phyloP scores from a whole-genome alignment of 2,797 vertebrate species.

The Babyrousa celebensis region DNA sequence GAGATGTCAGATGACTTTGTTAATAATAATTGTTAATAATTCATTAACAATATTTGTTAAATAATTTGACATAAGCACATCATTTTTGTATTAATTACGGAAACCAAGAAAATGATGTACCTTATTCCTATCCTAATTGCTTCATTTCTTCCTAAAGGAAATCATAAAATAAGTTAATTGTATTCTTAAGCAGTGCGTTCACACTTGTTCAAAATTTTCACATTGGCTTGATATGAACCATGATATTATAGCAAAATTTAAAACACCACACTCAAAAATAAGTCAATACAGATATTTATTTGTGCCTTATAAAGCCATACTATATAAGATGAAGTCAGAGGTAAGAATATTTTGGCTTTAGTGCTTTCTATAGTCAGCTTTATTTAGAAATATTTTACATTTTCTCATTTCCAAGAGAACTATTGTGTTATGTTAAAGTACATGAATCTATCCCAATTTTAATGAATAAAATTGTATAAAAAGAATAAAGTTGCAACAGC shows the following conservation, averaged over 20 bases:
- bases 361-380: not conserved
- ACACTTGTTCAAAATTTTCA: slow-evolving; percentile 10
- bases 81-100: slow-evolving; percentile 24
- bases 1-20: not conserved
- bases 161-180: not conserved
- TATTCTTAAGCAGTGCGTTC: not conserved
- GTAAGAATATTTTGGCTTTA: not conserved
- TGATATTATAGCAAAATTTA: not conserved
- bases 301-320: not conserved
- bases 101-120: not conserved
- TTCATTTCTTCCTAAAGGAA: not conserved
- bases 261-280: not conserved
- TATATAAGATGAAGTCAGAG: not conserved
- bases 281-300: not conserved
- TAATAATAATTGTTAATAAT: not conserved
- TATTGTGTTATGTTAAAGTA: not conserved
- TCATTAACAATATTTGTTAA: not conserved
- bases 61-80: not conserved
- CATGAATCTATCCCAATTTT: not conserved
- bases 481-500: not conserved
- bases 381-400: not conserved
- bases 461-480: not conserved
- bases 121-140: not conserved
- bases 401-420: not conserved
- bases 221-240: not conserved